A percentile compares a stretch with the other conserved stretches of the same genome.
phyloP scores from a whole-genome alignment of 1,140 invertebrate species.

The Drosophila saltans region DNA sequence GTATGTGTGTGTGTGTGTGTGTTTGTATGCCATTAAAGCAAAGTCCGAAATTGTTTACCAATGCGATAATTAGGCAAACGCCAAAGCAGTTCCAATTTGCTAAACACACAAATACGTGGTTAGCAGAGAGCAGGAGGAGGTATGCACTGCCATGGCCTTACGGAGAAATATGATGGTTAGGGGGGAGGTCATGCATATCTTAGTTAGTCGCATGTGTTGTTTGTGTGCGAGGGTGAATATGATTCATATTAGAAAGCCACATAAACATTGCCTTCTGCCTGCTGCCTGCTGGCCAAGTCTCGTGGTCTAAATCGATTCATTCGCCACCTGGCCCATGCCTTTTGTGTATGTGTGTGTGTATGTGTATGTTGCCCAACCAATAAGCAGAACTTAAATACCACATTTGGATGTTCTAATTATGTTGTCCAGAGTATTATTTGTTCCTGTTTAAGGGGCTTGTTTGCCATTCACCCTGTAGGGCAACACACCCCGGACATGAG shows the following conservation, averaged over 20 bases:
- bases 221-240: constrained; percentile 38
- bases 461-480: background rate
- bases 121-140: background rate
- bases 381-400: constrained; percentile 43
- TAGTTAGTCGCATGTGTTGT: background rate
- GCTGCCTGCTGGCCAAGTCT: background rate
- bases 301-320: background rate
- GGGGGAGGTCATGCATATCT: background rate
- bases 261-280: background rate
- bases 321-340: constrained; percentile 16
- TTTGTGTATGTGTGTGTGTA: background rate
- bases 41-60: constrained; percentile 56
- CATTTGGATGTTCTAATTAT: constrained; percentile 67
- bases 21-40: constrained; percentile 68
- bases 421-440: constrained; percentile 44
- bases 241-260: constrained; percentile 58
- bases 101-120: constrained; percentile 43
- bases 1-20: constrained; percentile 29
- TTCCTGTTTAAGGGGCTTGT: constrained; percentile 35
- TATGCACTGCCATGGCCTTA: too few relatives aligned
- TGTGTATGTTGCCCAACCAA: background rate
- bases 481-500: background rate
- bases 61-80: constrained; percentile 70
- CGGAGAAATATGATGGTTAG: background rate
- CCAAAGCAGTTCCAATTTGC: constrained; percentile 61